Conservation (phyloP, 2,113 vertebrate genomes). For the Scytalopus superciliaris region DNA sequence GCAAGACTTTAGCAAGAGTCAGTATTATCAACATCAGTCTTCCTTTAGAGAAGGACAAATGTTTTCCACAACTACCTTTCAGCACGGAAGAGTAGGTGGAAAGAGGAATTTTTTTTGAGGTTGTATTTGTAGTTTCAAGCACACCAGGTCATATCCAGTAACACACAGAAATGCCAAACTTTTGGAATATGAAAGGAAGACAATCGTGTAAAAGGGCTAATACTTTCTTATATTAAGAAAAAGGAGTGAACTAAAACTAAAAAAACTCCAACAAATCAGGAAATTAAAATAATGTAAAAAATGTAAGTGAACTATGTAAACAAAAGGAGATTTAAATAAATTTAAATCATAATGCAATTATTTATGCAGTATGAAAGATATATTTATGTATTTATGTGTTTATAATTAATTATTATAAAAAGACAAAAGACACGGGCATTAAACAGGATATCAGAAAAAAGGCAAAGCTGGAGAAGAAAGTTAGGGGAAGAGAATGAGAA, state of each 20-base stretch:
- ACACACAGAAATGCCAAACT: conserved; percentile 15
- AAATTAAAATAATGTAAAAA: neutral
- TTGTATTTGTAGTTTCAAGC: neutral
- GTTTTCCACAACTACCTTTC: neutral
- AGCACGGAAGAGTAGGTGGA: neutral
- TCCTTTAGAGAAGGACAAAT: neutral
- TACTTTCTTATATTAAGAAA: neutral
- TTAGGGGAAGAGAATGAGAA: neutral
- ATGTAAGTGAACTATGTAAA: neutral
- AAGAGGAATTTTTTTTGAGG: neutral
- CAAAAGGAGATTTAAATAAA: neutral
- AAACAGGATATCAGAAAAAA: neutral
- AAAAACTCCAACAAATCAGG: neutral
- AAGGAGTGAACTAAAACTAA: neutral
- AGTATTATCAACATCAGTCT: neutral
- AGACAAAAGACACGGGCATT: neutral
- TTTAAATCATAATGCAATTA: neutral
- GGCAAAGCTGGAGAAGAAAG: neutral
- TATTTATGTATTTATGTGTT: neutral
- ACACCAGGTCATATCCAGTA: conserved; percentile 33
- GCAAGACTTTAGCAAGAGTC: neutral
- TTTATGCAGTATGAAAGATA: neutral
- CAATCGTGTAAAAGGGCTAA: neutral
- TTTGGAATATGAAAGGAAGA: neutral
- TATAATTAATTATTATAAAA: neutral